These are phyloP conservation scores for Lepidocyrtoides sp. DNA, from an alignment of 2,888 invertebrate species.

Conservation along the genomic window DNA sequence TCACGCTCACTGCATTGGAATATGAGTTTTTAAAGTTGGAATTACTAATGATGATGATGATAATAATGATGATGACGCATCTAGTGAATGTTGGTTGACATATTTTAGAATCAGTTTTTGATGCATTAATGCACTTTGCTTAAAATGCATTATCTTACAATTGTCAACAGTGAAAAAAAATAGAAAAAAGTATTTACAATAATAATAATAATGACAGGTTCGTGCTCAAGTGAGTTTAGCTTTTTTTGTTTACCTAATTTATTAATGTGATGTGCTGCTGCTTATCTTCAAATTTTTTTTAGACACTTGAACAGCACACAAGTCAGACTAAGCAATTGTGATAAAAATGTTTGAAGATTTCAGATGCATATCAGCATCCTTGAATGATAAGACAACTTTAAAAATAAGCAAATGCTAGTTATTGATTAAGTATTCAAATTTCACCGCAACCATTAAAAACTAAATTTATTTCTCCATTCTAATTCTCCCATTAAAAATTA, in stretches of 20 bases:
- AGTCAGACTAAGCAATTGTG: background rate
- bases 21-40: too few species aligned
- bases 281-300: background rate
- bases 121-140: background rate
- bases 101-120: background rate
- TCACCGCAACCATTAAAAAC: too few species aligned
- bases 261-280: background rate
- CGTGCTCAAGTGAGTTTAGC: constrained; percentile 67
- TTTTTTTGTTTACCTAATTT: constrained; percentile 35
- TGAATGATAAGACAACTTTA: too few species aligned
- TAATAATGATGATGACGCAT: background rate
- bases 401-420: too few species aligned
- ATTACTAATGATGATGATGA: too few species aligned
- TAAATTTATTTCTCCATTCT: too few species aligned
- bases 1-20: background rate
- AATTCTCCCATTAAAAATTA: too few species aligned
- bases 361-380: too few species aligned
- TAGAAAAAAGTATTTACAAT: background rate
- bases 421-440: too few species aligned
- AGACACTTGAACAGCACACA: background rate
- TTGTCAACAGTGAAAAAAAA: background rate
- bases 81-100: background rate
- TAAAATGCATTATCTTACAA: background rate
- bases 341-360: too few species aligned
- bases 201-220: background rate